A percentile compares a stretch with the other conserved stretches of the same genome.
Conservation (phyloP, 1,140 invertebrate species). For the Plectrocnemia conspersa region DNA sequence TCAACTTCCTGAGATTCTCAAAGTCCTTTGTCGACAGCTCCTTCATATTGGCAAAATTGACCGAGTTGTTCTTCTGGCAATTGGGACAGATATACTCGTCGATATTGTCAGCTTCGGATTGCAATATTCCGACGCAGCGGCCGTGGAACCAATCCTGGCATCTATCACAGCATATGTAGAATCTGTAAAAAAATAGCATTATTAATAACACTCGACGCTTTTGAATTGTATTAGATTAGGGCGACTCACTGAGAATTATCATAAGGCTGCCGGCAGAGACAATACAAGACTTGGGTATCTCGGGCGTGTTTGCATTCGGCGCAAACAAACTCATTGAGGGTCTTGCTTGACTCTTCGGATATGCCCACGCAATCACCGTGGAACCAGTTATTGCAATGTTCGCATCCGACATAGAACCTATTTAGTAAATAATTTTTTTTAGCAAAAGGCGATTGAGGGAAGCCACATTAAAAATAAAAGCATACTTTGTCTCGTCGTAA, state of each 20-base stretch:
- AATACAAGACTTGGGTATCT: slow-evolving; percentile 90
- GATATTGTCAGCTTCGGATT: slow-evolving; percentile 90
- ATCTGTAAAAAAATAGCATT: slow-evolving; percentile 52
- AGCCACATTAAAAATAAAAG: neutral
- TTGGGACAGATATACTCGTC: slow-evolving; percentile 95
- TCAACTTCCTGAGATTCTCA: slow-evolving; percentile 74
- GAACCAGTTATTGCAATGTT: slow-evolving; percentile 97
- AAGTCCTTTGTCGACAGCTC: slow-evolving; percentile 77
- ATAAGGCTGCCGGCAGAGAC: slow-evolving; percentile 92
- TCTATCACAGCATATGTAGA: slow-evolving; percentile 96
- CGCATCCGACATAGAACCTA: slow-evolving; percentile 96
- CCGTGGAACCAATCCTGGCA: slow-evolving; percentile 99
- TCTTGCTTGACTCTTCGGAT: slow-evolving; percentile 87
- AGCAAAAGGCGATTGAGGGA: neutral
- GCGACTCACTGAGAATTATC: slow-evolving; percentile 90
- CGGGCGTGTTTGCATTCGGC: slow-evolving; percentile 78
- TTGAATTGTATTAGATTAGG: slow-evolving; percentile 8
- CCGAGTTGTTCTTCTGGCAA: slow-evolving; percentile 83
- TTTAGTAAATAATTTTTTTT: slow-evolving; percentile 14
- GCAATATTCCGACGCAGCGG: slow-evolving; percentile 91
- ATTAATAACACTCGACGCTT: neutral
- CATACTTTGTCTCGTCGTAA: slow-evolving; percentile 88
- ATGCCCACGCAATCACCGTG: slow-evolving; percentile 95
- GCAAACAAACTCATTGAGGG: slow-evolving; percentile 85
- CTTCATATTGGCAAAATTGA: slow-evolving; percentile 88